A percentile compares a stretch with the other conserved stretches of the same genome.
phyloP scores from a whole-genome alignment of 2,797 vertebrate species.

The Sebastes taczanowskii region DNA sequence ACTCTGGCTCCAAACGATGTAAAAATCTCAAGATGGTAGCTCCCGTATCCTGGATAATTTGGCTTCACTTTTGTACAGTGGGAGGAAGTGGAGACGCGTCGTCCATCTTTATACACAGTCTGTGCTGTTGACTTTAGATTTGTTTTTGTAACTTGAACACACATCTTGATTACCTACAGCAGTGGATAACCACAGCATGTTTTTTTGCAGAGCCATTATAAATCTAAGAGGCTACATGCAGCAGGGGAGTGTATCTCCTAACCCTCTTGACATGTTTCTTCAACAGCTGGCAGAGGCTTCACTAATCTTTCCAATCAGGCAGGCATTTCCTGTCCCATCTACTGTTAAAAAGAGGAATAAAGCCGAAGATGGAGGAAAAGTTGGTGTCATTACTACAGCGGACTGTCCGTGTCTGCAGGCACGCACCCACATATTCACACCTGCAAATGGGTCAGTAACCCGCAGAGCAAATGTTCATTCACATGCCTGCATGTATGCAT shows the following conservation, averaged over 20 bases:
- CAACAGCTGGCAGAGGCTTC: conserved; percentile 64
- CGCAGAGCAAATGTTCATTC: conserved; percentile 44
- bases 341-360: conserved; percentile 23
- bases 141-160: too few relatives aligned
- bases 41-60: too few relatives aligned
- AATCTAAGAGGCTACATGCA: conserved; percentile 7
- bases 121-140: too few relatives aligned
- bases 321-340: conserved; percentile 65
- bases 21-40: too few relatives aligned
- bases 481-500: conserved; percentile 58
- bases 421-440: conserved; percentile 66
- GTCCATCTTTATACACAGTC: too few relatives aligned
- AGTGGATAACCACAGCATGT: not conserved
- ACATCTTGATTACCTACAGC: not conserved
- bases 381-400: not conserved
- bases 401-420: conserved; percentile 44
- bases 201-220: not conserved
- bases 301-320: conserved; percentile 65
- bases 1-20: too few relatives aligned
- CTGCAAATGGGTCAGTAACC: conserved; percentile 59
- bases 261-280: conserved; percentile 36
- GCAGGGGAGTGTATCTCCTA: conserved; percentile 4
- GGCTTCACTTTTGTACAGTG: too few relatives aligned
- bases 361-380: conserved; percentile 9
- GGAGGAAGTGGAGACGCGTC: too few relatives aligned